Base-by-base conservation (phyloP, 2,797 vertebrate species). In the Pogoniulus pusillus region DNA sequence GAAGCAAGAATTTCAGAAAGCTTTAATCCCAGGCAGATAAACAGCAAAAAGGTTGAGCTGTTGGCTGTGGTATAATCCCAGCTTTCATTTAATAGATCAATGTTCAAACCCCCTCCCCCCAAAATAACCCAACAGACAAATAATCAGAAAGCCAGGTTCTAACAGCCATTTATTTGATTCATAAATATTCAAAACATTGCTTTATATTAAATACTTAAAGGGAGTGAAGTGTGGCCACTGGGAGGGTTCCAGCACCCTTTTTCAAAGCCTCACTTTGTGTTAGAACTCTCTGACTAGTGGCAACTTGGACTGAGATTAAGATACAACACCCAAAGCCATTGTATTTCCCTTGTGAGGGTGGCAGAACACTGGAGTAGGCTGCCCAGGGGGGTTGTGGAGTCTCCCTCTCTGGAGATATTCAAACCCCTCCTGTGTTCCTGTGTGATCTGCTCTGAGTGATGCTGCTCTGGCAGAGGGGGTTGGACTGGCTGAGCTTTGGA, bases 101-200 rank as follows among this genome's bases (percentile, higher is more conserved):
- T n/a, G n/a, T n/a, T n/a, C n/a, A n/a, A n/a, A n/a, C n/a, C n/a
- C n/a, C n/a, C n/a, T n/a, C n/a, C n/a, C n/a, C n/a, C n/a, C n/a
- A n/a, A n/a, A n/a, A n/a, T n/a, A n/a, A n/a, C n/a, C n/a, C n/a
- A n/a, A n/a, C 41, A 17, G 41, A 41, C 41, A 17, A 41, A 17
- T 16, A 57, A 75, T n/a, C 4, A 13, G 19, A 85, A 60, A 91
- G 37, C 2, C 6, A 88, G 59, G 24, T 82, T 89, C 37, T 12
- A 30, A 29, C 43, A 35, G 59, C 12, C 35, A 57, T 37, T 89
- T 85, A 34, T 74, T 91, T 35, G 81, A 20, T 47, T 83, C 49
- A 70, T 73, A 85, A 91, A 85, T 90, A 91, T 83, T 93, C 18
- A 68, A 85, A 88, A 16, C 27, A 66, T 53, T 15, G 10, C n/a